Conservation (phyloP, 2,113 vertebrate species). For the Amphiprion percula region DNA sequence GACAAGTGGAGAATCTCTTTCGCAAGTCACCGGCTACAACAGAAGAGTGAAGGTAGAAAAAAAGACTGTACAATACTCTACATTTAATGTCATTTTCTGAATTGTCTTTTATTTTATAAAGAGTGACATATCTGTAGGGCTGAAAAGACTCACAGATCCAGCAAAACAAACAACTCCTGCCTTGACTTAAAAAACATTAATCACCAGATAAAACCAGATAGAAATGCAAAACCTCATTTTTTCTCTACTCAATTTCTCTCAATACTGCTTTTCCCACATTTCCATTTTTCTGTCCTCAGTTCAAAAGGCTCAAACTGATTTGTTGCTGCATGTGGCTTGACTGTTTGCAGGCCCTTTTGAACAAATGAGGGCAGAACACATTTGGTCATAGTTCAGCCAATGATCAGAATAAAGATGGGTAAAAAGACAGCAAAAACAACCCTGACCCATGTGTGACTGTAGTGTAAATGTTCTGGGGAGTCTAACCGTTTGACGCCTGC, state of each 20-base stretch:
- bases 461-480: not conserved
- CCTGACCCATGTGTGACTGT: not conserved
- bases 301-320: too few relatives aligned
- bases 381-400: too few relatives aligned
- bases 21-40: conserved; percentile 87
- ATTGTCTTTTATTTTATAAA: too few relatives aligned
- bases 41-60: conserved; percentile 9
- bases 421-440: not conserved
- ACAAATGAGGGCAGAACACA: too few relatives aligned
- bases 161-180: not conserved
- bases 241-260: not conserved
- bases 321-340: too few relatives aligned
- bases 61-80: not conserved
- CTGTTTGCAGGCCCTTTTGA: not conserved
- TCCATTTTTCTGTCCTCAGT: too few relatives aligned
- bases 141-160: not conserved
- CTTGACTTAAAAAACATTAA: not conserved
- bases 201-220: not conserved
- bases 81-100: not conserved
- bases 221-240: not conserved
- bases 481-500: conserved; percentile 87
- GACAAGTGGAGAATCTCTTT: conserved; percentile 90
- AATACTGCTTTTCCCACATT: not conserved
- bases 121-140: not conserved
- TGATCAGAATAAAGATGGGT: too few relatives aligned